phyloP scores from a whole-genome alignment of 2,888 invertebrate genomes.

The Lymantria dispar region DNA sequence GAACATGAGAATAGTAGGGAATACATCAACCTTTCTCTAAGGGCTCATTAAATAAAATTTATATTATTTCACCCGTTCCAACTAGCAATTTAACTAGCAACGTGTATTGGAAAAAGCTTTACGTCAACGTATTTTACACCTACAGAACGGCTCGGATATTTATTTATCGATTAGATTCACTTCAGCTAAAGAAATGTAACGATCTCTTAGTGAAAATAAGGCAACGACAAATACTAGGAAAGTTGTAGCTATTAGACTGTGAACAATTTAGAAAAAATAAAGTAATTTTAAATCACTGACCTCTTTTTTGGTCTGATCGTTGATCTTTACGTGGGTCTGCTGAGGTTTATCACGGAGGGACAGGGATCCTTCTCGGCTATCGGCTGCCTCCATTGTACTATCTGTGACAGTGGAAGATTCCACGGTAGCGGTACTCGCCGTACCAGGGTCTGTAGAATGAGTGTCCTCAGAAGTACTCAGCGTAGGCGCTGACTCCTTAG shows the following conservation, averaged over 20 bases:
- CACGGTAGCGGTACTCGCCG: slow-evolving; percentile 58
- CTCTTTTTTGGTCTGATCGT: slow-evolving; percentile 81
- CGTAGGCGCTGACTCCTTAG: slow-evolving; percentile 59
- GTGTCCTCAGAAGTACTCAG: slow-evolving; percentile 60
- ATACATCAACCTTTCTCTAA: slow-evolving; percentile 59
- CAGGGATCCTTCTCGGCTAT: slow-evolving; percentile 76
- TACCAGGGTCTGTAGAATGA: slow-evolving; percentile 59
- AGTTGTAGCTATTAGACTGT: slow-evolving; percentile 69
- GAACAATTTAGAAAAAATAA: slow-evolving; percentile 59
- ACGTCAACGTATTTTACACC: slow-evolving; percentile 37
- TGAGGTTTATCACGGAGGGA: slow-evolving; percentile 75
- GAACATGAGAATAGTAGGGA: slow-evolving; percentile 49
- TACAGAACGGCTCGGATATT: slow-evolving; percentile 34
- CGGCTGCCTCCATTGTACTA: slow-evolving; percentile 66
- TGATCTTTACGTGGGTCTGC: slow-evolving; percentile 77
- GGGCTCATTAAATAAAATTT: slow-evolving; percentile 61
- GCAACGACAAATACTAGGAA: slow-evolving; percentile 50
- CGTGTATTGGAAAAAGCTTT: slow-evolving; percentile 40
- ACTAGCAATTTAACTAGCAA: slow-evolving; percentile 26
- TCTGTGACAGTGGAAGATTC: slow-evolving; percentile 63
- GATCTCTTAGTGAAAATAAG: slow-evolving; percentile 51
- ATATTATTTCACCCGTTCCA: slow-evolving; percentile 40
- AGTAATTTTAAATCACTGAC: slow-evolving; percentile 72
- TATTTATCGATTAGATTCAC: slow-evolving; percentile 44
- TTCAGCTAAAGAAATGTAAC: slow-evolving; percentile 47